Base-by-base conservation (phyloP, 1,140 invertebrate species). In the Marisa cornuarietis region DNA sequence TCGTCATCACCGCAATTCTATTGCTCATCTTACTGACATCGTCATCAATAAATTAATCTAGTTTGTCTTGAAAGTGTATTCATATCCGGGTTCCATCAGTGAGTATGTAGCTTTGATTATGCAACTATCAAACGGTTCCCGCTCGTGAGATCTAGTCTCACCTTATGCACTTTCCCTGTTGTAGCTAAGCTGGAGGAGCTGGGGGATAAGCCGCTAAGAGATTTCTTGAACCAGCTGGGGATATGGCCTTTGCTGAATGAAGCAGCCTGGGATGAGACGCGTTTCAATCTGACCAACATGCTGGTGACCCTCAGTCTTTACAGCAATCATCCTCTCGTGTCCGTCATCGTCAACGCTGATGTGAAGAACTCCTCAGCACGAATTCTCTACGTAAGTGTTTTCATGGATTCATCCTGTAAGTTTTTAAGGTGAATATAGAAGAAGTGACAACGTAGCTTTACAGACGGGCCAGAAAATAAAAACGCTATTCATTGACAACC, bases 331-430 rank as follows among this genome's bases (percentile, higher is more conserved):
- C 91, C 91, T 1, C 85, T 93, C 22, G 90, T 93, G 81, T 93
- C 94, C 0, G 93, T 96, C 87, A 96, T 94, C 94, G 94, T 97
- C 65, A 95, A 94, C n/a, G 94, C 95, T 0, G 95, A 97, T 88
- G 95, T 96, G 24, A 96, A 96, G 87, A 96, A 97, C 90, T 96
- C 96, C 8, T 93, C 95, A 2, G 3, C 63, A 63, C 62, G 76
- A 22, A 77, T 77, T 65, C 9, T 77, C 13, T 16, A 63, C 13
- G 76, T 77, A 10, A 69, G 75, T 66, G 61, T 49, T 8, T 42
- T 5, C 31, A 42, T 42, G 31, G 31, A 42, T 5, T 42, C 31
- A 42, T 42, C 31, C 31, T 42, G 31, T n/a, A n/a, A n/a, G n/a
- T n/a, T n/a, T n/a, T n/a, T n/a, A n/a, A n/a, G n/a, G n/a, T n/a